Conservation (phyloP, 2,888 invertebrate genomes). For the Drepana falcataria region DNA sequence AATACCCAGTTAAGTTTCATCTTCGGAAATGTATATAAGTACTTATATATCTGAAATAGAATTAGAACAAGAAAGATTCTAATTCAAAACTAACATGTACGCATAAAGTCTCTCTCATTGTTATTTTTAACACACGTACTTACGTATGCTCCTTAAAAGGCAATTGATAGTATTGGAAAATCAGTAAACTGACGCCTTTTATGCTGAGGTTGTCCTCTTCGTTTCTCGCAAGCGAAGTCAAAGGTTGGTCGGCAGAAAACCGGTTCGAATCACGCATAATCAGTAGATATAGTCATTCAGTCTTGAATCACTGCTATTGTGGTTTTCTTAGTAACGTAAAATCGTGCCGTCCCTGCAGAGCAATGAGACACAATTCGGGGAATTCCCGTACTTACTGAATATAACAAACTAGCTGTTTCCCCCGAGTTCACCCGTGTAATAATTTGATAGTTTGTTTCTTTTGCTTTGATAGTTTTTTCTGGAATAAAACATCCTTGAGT, state of each 20-base stretch:
- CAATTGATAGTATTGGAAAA: slow-evolving; percentile 22
- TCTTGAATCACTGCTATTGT: slow-evolving; percentile 52
- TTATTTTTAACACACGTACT: slow-evolving; percentile 11
- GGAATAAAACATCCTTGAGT: too few species aligned
- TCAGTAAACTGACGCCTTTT: slow-evolving; percentile 38
- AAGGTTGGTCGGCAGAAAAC: slow-evolving; percentile 52
- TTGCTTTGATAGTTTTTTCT: too few species aligned
- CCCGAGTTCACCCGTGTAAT: too few species aligned
- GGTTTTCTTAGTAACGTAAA: too few species aligned
- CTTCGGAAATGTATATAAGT: background rate
- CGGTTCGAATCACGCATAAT: slow-evolving; percentile 56
- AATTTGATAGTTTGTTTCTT: too few species aligned
- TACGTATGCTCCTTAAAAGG: slow-evolving; percentile 9
- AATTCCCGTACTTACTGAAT: too few species aligned
- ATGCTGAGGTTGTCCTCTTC: slow-evolving; percentile 38
- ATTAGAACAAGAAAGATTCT: too few species aligned
- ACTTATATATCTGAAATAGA: background rate
- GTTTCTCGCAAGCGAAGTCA: slow-evolving; percentile 56
- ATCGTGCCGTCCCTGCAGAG: too few species aligned
- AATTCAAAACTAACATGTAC: too few species aligned
- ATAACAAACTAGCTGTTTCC: too few species aligned
- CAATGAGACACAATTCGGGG: too few species aligned
- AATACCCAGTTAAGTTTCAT: slow-evolving; percentile 6
- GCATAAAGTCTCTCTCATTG: slow-evolving; percentile 4
- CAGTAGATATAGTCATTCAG: slow-evolving; percentile 59